phyloP scores from a whole-genome alignment of 23 tunicate species.

The Halocynthia roretzi region DNA sequence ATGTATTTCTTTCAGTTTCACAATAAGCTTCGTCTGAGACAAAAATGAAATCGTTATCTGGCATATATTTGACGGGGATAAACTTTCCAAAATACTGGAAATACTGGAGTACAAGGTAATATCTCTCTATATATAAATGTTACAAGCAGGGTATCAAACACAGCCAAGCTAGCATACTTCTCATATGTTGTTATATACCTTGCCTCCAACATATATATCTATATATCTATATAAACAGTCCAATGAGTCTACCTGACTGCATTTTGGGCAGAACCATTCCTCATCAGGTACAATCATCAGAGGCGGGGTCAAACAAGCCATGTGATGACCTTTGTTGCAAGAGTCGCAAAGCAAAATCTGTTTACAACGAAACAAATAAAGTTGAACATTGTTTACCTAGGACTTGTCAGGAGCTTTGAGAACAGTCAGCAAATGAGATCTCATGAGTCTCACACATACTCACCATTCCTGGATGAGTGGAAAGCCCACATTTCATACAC shows the following conservation, averaged over 20 bases:
- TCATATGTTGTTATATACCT: not conserved
- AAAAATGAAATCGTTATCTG: not conserved
- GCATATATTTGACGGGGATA: no score
- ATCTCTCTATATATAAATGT: no score
- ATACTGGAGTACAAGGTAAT: no score
- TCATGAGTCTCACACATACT: not conserved
- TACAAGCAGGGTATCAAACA: not conserved
- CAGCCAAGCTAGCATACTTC: conserved; percentile 1
- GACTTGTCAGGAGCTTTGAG: not conserved
- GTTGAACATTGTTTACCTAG: not conserved
- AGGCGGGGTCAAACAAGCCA: conserved; percentile 27
- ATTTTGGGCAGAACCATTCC: conserved; percentile 29
- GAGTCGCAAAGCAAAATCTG: conserved; percentile 19
- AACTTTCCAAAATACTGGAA: no score
- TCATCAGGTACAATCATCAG: conserved; percentile 20
- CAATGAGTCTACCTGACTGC: conserved; percentile 10
- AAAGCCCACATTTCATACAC: conserved; percentile 18
- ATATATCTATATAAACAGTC: not conserved
- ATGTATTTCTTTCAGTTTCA: conserved; percentile 12
- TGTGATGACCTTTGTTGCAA: conserved; percentile 29
- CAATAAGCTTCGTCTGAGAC: conserved; percentile 4
- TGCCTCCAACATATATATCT: not conserved
- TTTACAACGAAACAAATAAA: not conserved
- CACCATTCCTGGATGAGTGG: conserved; percentile 10
- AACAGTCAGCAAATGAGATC: not conserved